A percentile compares a stretch with the other conserved stretches of the same genome.
Evolutionary conservation across 1,140 invertebrate species (phyloP).

Genomic region (Heliconius hewitsoni): DNA sequence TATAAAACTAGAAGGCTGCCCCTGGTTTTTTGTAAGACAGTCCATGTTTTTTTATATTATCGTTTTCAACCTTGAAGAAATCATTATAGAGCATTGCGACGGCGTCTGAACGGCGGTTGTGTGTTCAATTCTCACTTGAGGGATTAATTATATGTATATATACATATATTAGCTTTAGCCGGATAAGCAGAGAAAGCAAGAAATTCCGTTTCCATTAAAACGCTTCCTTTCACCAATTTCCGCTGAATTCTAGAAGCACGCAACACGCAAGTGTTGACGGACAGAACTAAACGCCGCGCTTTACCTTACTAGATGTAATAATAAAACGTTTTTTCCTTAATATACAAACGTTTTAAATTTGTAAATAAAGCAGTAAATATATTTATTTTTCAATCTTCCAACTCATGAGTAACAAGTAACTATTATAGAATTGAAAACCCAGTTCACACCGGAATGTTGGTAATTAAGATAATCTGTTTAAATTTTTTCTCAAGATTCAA

Average conservation of each 20-base stretch:
- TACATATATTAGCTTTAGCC: not conserved
- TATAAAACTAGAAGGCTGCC: not conserved
- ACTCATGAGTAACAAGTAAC: not conserved
- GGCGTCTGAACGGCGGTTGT: not conserved
- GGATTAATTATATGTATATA: not conserved
- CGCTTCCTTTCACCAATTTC: not conserved
- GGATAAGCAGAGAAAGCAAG: not conserved
- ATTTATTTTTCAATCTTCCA: not conserved
- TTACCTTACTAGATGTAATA: not conserved
- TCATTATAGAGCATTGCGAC: no score
- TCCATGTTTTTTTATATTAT: not conserved
- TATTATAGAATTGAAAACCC: constrained; percentile 9
- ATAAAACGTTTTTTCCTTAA: no score
- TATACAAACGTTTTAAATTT: no score
- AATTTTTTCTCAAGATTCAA: constrained; percentile 1
- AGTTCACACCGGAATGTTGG: constrained; percentile 23
- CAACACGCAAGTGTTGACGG: not conserved
- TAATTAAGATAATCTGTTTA: constrained; percentile 36
- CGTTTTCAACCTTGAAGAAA: no score
- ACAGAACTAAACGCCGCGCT: not conserved
- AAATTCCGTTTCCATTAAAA: not conserved
- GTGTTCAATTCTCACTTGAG: not conserved
- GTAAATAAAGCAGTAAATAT: no score
- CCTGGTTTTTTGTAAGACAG: not conserved
- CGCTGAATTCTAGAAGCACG: not conserved